A percentile compares a stretch with the other conserved stretches of the same genome.
Conservation (phyloP, 2,888 invertebrate genomes). For the Sclerodermus sp. region DNA sequence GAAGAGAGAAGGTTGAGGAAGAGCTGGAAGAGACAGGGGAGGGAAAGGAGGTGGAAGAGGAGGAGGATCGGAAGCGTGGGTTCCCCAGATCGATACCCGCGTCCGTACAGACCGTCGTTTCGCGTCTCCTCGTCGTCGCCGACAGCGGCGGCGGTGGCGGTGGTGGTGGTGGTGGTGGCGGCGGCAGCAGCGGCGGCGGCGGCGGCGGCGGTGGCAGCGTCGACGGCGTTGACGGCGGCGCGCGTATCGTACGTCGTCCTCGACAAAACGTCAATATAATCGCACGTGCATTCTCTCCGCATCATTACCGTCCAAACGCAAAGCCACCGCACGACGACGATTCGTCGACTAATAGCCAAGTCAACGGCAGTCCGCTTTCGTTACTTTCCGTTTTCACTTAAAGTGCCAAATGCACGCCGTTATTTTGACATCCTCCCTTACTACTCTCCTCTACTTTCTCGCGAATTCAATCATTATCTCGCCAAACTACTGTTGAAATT, state of each 20-base stretch:
- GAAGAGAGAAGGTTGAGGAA: conserved; percentile 13
- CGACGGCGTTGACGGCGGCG: conserved; percentile 14
- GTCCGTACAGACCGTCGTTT: conserved; percentile 48
- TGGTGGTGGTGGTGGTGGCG: conserved; percentile 9
- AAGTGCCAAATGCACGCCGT: no score
- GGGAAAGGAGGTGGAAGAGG: conserved; percentile 25
- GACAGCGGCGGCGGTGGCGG: conserved; percentile 4
- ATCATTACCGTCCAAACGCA: conserved; percentile 8
- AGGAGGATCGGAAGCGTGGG: conserved; percentile 42
- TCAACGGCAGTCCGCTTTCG: no score
- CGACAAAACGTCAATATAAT: conserved; percentile 44
- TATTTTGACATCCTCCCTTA: no score
- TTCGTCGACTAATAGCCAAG: no score
- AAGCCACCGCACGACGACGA: no score
- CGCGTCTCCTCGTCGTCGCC: conserved; percentile 22
- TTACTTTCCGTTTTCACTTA: no score
- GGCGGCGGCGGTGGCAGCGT: conserved; percentile 8
- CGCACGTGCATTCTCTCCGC: conserved; percentile 41
- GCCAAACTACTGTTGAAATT: no score
- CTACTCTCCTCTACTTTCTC: no score
- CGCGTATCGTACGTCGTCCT: conserved; percentile 18
- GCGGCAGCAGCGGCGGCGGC: conserved; percentile 13
- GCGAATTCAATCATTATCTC: no score
- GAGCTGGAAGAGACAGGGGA: no score
- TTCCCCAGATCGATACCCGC: conserved; percentile 50